Evolutionary conservation across 2,888 invertebrate genomes (phyloP).

Genomic region (Campaea margaritaria): DNA sequence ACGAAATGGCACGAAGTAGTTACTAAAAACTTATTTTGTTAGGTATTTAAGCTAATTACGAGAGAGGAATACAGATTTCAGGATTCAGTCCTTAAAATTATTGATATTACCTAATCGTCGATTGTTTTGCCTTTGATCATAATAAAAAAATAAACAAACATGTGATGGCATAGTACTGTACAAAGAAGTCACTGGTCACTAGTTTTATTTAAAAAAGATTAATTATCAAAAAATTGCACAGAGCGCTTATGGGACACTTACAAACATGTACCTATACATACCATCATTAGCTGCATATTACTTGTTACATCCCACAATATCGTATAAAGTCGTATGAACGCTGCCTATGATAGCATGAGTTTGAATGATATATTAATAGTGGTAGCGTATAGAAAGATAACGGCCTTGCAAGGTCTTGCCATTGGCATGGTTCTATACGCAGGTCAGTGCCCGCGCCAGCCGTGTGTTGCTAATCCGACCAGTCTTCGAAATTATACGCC

Average conservation of each 20-base stretch:
- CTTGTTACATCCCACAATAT: not conserved
- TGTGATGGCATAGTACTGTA: too few relatives aligned
- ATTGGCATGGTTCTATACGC: conserved; percentile 50
- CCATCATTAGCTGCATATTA: not conserved
- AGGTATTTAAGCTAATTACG: too few relatives aligned
- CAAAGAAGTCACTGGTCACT: too few relatives aligned
- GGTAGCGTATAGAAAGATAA: conserved; percentile 54
- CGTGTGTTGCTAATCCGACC: conserved; percentile 28
- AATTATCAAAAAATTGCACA: not conserved
- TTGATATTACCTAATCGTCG: too few relatives aligned
- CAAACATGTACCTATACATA: not conserved
- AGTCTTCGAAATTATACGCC: conserved; percentile 34
- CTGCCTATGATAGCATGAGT: conserved; percentile 34
- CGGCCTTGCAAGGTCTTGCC: conserved; percentile 82
- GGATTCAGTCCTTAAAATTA: too few relatives aligned
- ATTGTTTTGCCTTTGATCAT: too few relatives aligned
- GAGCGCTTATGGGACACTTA: not conserved
- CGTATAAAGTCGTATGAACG: conserved; percentile 2
- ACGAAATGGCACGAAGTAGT: too few relatives aligned
- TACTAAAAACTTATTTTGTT: too few relatives aligned
- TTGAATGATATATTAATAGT: conserved; percentile 45
- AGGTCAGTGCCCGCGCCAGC: conserved; percentile 55
- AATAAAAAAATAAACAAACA: too few relatives aligned
- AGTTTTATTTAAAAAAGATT: too few relatives aligned
- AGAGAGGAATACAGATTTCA: too few relatives aligned